A percentile compares a stretch with the other conserved stretches of the same genome.
phyloP scores from a whole-genome alignment of 64 coral and sea anemone genomes.

The Pocillopora verrucosa region DNA sequence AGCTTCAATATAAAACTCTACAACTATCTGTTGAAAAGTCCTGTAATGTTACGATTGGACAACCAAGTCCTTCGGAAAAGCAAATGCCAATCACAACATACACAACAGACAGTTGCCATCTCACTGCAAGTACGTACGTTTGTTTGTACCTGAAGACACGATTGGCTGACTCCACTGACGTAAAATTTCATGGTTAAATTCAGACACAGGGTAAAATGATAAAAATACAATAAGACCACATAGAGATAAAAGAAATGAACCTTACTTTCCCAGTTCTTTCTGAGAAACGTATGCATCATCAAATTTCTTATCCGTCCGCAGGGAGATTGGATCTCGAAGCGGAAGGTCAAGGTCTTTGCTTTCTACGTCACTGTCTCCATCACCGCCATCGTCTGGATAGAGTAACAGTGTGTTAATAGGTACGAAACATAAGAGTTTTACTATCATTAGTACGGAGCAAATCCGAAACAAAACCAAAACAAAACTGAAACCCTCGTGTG shows the following conservation, averaged over 20 bases:
- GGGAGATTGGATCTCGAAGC: slow-evolving; percentile 26
- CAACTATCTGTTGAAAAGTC: too few relatives aligned
- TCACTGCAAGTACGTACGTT: too few relatives aligned
- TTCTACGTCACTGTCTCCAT: slow-evolving; percentile 58
- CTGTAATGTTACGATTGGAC: too few relatives aligned
- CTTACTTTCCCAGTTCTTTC: slow-evolving; percentile 68
- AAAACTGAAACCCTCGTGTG: too few relatives aligned
- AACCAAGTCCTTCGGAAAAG: too few relatives aligned
- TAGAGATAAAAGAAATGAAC: background rate
- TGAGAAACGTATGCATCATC: slow-evolving; percentile 48
- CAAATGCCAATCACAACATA: too few relatives aligned
- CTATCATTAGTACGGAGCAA: background rate
- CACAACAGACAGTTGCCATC: too few relatives aligned
- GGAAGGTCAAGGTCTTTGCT: slow-evolving; percentile 61
- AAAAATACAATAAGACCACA: background rate
- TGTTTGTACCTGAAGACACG: too few relatives aligned
- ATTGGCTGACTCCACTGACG: too few relatives aligned
- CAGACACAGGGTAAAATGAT: too few relatives aligned
- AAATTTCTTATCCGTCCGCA: slow-evolving; percentile 64
- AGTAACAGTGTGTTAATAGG: background rate
- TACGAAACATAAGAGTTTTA: background rate
- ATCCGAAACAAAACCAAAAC: background rate
- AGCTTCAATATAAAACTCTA: too few relatives aligned
- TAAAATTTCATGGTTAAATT: too few relatives aligned
- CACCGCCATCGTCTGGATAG: background rate